Conservation (phyloP, 2,888 invertebrate genomes). For the Zygothrica quintamaculata region DNA sequence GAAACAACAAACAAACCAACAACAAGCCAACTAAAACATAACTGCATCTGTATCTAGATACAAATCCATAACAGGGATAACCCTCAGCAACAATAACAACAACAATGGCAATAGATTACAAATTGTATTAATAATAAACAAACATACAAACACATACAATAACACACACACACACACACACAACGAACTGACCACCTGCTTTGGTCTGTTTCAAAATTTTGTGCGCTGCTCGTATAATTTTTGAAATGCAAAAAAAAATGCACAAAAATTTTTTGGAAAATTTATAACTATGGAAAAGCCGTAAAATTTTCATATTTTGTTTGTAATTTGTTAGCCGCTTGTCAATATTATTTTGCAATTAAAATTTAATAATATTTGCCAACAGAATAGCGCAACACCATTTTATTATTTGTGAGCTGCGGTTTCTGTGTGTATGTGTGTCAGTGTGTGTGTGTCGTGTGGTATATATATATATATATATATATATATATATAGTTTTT, state of each 20-base stretch:
- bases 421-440: neutral
- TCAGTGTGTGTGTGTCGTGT: neutral
- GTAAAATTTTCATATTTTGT: constrained; percentile 60
- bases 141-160: constrained; percentile 22
- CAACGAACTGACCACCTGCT: constrained; percentile 9
- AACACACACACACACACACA: constrained; percentile 3
- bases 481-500: constrained; percentile 3
- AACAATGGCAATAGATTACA: constrained; percentile 43
- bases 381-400: constrained; percentile 26
- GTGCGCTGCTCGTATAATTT: constrained; percentile 18
- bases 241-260: constrained; percentile 7
- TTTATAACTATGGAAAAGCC: constrained; percentile 10
- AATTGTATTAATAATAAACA: constrained; percentile 70
- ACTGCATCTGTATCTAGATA: constrained; percentile 1
- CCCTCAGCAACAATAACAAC: too few species aligned
- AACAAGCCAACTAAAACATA: constrained; percentile 21
- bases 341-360: constrained; percentile 78
- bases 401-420: constrained; percentile 18
- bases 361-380: constrained; percentile 64
- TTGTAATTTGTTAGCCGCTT: constrained; percentile 64
- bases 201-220: constrained; percentile 8
- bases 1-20: constrained; percentile 17
- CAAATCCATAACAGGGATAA: constrained; percentile 12
- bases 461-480: too few species aligned
- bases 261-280: constrained; percentile 10